Percentiles rank a stretch among this genome's conserved stretches.
Conservation (phyloP, 2,888 invertebrate genomes). For the Oeneis ivallda region DNA sequence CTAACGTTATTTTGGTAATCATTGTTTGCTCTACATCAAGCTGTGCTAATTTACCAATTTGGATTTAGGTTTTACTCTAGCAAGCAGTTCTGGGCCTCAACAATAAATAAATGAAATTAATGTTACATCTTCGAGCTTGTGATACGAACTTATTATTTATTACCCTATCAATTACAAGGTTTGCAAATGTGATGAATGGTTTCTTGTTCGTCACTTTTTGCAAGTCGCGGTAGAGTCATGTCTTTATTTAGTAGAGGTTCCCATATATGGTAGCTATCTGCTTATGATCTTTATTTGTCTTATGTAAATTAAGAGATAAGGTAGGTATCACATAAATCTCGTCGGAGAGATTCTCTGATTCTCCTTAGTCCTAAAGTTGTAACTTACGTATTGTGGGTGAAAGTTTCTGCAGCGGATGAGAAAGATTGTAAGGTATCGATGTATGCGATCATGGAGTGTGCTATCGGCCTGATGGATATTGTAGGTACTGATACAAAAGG, state of each 20-base stretch:
- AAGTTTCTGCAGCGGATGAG: constrained; percentile 47
- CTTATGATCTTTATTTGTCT: constrained; percentile 7
- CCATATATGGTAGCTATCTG: constrained; percentile 10
- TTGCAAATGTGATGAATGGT: neutral
- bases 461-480: too few relatives aligned
- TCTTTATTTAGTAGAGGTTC: neutral
- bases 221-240: neutral
- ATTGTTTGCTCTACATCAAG: constrained; percentile 49
- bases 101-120: neutral
- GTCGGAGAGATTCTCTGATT: constrained; percentile 15
- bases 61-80: constrained; percentile 14
- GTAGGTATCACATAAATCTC: constrained; percentile 15
- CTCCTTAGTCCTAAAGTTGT: constrained; percentile 25
- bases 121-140: too few relatives aligned
- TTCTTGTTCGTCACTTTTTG: neutral
- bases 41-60: constrained; percentile 39
- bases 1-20: constrained; percentile 48
- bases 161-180: neutral
- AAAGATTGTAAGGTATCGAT: constrained; percentile 44
- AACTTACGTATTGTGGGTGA: constrained; percentile 43
- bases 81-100: neutral
- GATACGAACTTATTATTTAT: too few relatives aligned
- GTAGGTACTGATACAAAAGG: too few relatives aligned
- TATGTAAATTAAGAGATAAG: constrained; percentile 22
- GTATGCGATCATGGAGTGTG: too few relatives aligned